Conservation (phyloP, 37 sponge, comb jelly and placozoan genomes). For the Geodia barretti region DNA sequence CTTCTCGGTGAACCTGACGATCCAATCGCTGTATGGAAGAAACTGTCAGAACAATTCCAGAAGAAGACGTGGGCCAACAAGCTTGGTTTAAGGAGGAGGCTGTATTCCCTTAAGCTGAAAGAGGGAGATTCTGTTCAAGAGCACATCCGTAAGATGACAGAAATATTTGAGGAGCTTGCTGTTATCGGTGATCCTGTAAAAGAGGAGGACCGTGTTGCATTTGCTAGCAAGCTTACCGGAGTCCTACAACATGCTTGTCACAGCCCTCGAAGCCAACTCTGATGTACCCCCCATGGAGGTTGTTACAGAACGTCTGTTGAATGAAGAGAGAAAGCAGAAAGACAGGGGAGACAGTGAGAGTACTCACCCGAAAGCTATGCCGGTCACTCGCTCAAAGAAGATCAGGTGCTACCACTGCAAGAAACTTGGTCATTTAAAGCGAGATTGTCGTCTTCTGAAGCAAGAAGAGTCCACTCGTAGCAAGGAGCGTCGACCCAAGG, state of each 20-base stretch:
- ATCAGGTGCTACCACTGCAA: constrained; percentile 9
- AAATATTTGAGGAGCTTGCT: constrained; percentile 43
- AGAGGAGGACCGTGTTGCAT: constrained; percentile 50
- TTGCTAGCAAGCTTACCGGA: constrained; percentile 54
- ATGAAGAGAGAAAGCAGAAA: constrained; percentile 49
- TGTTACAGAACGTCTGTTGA: constrained; percentile 37
- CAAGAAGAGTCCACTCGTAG: background rate
- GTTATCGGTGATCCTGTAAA: constrained; percentile 27
- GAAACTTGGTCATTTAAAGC: constrained; percentile 14
- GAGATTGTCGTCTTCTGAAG: background rate
- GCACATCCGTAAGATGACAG: constrained; percentile 36
- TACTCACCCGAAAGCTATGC: background rate
- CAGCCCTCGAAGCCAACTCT: constrained; percentile 49
- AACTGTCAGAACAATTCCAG: constrained; percentile 48
- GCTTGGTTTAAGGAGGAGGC: constrained; percentile 24
- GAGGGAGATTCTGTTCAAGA: constrained; percentile 48
- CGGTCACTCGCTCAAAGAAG: background rate
- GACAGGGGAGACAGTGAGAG: background rate
- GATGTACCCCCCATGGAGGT: constrained; percentile 50
- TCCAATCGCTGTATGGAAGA: constrained; percentile 41
- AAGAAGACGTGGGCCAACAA: constrained; percentile 59
- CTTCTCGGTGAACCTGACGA: constrained; percentile 35
- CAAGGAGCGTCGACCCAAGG: background rate
- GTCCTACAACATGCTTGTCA: constrained; percentile 44
- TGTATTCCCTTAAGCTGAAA: constrained; percentile 43